Evolutionary conservation across 2,888 invertebrate genomes (phyloP), one percentile per base, ranked within the genome.

Genomic region (Trachelus tabidus): DNA sequence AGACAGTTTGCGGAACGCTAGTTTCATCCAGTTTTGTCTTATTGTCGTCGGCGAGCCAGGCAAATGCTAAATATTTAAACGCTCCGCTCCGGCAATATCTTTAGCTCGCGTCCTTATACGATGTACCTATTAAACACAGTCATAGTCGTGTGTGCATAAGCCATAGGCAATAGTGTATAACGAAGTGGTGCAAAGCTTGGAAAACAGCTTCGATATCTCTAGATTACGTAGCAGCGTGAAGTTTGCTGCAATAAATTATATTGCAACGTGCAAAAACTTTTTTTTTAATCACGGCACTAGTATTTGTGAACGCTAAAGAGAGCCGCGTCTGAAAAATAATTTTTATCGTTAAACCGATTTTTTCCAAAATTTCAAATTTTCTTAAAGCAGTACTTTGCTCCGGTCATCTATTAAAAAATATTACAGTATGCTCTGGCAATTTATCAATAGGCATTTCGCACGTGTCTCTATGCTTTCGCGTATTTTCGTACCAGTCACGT

Each of bases 1-100:
- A 76, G 69, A 69, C 37, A 79, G 76, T 79, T 34, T 78, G 76
- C 74, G 40, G 69, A 78, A 76, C 34, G 68, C 77, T 75, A 76
- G 79, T 76, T 71, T 15, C 40, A 77, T 68, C 77, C 75, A 33
- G 79, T 79, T 75, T 69, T 68, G 31, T 35, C 33, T 71, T 71
- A 31, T 74, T 74, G 74, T n/a, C 11, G 31, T 34, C 12, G 34
- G 75, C 69, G 35, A 12, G 31, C 31, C 33, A n/a, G 11, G 15
- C 11, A 15, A 15, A 56, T 56, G 73, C n/a, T 77, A 71, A 77
- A 79, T 80, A 75, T 76, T 75, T 77, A 71, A 77, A 76, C 75
- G 73, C 68, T 1, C 56, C 2, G 9, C 23, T 56, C 23, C 56
- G 56, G 9, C 23, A 56, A 23, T 9, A 9, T 56, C 9, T 23